Evolutionary conservation across 2,888 invertebrate genomes (phyloP), one percentile per base, ranked within the genome.

Genomic region (Danaus chrysippus): DNA sequence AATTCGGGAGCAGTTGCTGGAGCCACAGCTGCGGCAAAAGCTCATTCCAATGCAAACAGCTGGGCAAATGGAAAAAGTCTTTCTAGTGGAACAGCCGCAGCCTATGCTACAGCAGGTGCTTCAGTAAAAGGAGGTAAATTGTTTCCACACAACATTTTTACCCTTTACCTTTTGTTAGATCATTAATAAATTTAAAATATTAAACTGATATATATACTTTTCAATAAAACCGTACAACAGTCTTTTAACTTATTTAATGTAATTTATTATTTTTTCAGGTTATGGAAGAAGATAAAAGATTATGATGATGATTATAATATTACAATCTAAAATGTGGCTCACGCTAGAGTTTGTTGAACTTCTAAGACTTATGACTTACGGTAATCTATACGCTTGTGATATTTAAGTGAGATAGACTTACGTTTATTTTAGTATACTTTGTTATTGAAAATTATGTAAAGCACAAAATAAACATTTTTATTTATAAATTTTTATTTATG

Each of bases 71-170:
- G 77, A 46, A 77, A 81, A 57, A 79, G 81, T 69, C 86, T 78
- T 59, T 80, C 87, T n/a, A 78, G 83, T 68, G 86, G 86, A 64
- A 82, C 84, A 34, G 83, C 87, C n/a, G 75, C 77, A 19, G 84
- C 87, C 6, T 84, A 87, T 59, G 82, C 87, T 17, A 76, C 82
- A 19, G 71, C 86, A 44, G 86, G 87, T 67, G 78, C 81, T 49
- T 75, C 74, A 55, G 78, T 79, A 43, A 87, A 87, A 84, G 86
- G 84, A 82, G 83, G 87, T 71, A 66, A 61, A 34, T 5, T 34
- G 23, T 34, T 34, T 2, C 8, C 23, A 34, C 23, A 34, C 5
- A 5, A 23, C 6, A 34, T 34, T 34, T 34, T 34, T 34, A 3
- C 6, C 23, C 23, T 5, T 34, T 34, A 5, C 8, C 23, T 34